Evolutionary conservation across 2,888 invertebrate genomes (phyloP), one percentile per base, ranked within the genome.

Genomic region (Ochropleura leucogaster): DNA sequence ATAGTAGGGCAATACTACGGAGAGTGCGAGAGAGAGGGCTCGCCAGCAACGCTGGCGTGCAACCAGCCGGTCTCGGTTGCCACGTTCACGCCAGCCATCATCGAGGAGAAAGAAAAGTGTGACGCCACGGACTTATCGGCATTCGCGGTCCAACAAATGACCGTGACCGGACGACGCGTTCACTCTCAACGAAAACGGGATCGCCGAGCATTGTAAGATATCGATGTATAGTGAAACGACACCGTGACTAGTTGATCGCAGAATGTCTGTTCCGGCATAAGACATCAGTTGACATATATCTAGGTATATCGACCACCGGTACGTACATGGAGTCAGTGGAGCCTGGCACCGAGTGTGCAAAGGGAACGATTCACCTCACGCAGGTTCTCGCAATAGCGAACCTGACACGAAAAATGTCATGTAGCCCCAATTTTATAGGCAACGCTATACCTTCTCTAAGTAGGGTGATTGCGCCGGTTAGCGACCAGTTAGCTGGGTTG

Each of bases 281-380:
- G 72, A 81, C 83, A 84, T 82, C 85, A 86, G 87, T 90, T 90
- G 91, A 89, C 87, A 89, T 90, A 89, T 84, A 78, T 71, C 53
- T 64, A 85, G 78, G 82, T 84, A 89, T 93, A 95, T 94, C 93
- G 93, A 95, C 91, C 92, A 91, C 85, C 85, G 84, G 86, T 83
- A 85, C 85, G 89, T 89, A 89, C 86, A 88, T 87, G 92, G 93
- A 93, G 92, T 89, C 87, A 89, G 73, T 92, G 94, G 95, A 93
- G 95, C 93, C 96, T 94, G 96, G 96, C 90, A 94, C 94, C 90
- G 93, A 91, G 84, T 90, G 93, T 88, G 88, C 90, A 88, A 92
- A 88, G 88, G 89, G 89, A 93, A 91, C 90, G 87, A 85, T 90
- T 88, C 87, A 85, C 90, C 90, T 93, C 95, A 94, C 94, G 94